Evolutionary conservation across 2,113 vertebrate genomes (phyloP).

Genomic region (Clarias magur): DNA sequence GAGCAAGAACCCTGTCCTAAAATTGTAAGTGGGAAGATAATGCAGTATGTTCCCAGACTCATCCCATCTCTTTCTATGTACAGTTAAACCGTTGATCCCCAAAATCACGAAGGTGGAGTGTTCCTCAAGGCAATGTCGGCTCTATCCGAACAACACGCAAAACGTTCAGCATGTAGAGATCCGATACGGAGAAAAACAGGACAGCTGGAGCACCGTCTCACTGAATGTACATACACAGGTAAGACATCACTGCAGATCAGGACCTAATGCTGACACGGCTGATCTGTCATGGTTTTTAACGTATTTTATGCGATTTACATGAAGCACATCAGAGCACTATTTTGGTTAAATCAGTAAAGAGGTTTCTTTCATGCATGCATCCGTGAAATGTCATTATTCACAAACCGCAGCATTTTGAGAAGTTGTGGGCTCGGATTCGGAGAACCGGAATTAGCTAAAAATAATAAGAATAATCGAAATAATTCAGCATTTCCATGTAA

Average conservation of each 20-base stretch:
- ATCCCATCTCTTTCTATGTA: not conserved
- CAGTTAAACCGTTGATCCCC: conserved; percentile 51
- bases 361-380: not conserved
- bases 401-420: not conserved
- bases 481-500: not conserved
- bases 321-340: not conserved
- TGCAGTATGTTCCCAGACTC: not conserved
- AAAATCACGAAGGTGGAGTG: conserved; percentile 35
- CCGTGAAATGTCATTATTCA: not conserved
- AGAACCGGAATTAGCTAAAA: not conserved
- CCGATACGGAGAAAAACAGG: conserved; percentile 45
- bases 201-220: conserved; percentile 52
- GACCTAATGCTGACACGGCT: not conserved
- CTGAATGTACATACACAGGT: conserved; percentile 27
- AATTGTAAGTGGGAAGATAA: not conserved
- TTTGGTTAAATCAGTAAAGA: not conserved
- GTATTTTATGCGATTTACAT: not conserved
- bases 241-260: not conserved
- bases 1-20: not conserved
- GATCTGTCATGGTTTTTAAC: not conserved
- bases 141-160: conserved; percentile 14
- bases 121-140: conserved; percentile 38
- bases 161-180: conserved; percentile 57
- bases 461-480: not conserved
- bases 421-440: not conserved